Evolutionary conservation across 2,797 vertebrate species (phyloP).

Genomic region (Rhinogobio ventralis): DNA sequence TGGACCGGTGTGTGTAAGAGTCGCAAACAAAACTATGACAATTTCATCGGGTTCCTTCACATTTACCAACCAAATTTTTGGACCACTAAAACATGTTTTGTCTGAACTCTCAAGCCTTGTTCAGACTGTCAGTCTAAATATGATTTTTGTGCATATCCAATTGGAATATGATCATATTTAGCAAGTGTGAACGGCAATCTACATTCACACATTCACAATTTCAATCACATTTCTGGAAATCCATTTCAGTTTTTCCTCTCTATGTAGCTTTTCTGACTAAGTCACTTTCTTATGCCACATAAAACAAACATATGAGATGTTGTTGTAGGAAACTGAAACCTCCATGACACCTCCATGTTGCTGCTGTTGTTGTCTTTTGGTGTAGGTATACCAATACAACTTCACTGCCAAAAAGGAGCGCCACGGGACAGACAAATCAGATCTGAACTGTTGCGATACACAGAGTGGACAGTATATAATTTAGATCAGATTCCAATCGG

Average conservation of each 20-base stretch:
- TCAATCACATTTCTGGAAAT: no score
- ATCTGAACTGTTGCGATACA: neutral
- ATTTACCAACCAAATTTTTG: neutral
- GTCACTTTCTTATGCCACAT: neutral
- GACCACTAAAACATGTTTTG: neutral
- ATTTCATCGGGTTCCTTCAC: neutral
- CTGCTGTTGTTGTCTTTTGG: neutral
- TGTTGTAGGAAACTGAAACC: no score
- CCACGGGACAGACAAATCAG: neutral
- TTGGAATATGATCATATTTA: neutral
- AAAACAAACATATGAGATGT: neutral
- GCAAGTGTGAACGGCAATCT: neutral
- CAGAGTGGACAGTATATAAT: neutral
- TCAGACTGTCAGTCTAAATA: neutral
- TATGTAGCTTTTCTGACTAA: neutral
- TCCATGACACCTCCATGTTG: neutral
- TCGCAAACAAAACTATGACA: neutral
- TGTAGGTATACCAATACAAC: neutral
- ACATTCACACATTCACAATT: no score
- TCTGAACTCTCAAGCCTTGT: neutral
- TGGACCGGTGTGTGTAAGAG: constrained; percentile 78
- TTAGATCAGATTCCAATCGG: neutral
- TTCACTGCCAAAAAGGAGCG: neutral
- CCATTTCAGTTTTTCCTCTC: no score
- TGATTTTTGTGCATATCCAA: neutral